A percentile compares a stretch with the other conserved stretches of the same genome.
phyloP scores from a whole-genome alignment of 2,113 vertebrate species.

The Heteronetta atricapilla region DNA sequence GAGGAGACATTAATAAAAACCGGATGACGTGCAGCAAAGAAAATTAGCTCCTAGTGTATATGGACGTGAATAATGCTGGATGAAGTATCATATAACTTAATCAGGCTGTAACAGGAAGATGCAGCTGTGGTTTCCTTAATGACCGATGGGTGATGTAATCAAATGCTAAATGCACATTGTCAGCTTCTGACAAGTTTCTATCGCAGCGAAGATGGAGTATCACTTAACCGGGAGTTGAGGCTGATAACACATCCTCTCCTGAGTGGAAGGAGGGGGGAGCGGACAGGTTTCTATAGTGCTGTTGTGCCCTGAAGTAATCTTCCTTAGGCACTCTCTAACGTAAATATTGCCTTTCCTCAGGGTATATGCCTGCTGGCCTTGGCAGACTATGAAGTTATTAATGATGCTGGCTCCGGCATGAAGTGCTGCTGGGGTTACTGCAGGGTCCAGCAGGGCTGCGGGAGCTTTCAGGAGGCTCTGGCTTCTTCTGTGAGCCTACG shows the following conservation, averaged over 20 bases:
- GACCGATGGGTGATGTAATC: constrained; percentile 61
- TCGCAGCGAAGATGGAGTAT: background rate
- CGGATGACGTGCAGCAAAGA: constrained; percentile 3
- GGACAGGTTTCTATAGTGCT: background rate
- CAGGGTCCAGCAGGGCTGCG: background rate
- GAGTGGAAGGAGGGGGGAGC: background rate
- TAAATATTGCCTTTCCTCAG: background rate
- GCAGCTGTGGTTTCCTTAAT: constrained; percentile 67
- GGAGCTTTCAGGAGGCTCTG: background rate
- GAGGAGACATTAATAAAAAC: constrained; percentile 23
- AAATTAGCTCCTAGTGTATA: constrained; percentile 44
- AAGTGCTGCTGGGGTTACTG: background rate
- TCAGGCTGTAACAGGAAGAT: constrained; percentile 52
- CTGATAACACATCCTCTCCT: background rate
- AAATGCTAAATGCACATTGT: constrained; percentile 49
- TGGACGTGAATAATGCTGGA: constrained; percentile 36
- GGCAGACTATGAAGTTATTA: background rate
- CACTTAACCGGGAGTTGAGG: background rate
- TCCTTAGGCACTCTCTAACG: background rate
- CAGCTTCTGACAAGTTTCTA: background rate
- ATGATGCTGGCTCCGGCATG: background rate
- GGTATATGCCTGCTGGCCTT: background rate
- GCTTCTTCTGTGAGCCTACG: background rate
- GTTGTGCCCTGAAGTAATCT: constrained; percentile 23
- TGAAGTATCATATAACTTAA: constrained; percentile 57